Evolutionary conservation across 2,888 invertebrate genomes (phyloP).

Genomic region (Thereva unica): DNA sequence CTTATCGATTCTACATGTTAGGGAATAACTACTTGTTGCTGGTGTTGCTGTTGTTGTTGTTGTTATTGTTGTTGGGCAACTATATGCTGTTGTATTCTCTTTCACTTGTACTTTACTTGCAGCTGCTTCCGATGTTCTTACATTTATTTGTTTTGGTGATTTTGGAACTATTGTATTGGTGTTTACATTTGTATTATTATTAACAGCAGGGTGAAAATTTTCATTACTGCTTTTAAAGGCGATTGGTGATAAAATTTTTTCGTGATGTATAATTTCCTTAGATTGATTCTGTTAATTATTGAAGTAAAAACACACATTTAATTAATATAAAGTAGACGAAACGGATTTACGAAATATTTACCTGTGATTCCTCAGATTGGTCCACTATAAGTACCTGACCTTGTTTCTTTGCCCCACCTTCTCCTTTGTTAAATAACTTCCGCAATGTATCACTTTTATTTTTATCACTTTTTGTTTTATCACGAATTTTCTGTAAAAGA

Average conservation of each 20-base stretch:
- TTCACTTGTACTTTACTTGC: neutral
- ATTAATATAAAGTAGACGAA: neutral
- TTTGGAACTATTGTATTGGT: slow-evolving; percentile 11
- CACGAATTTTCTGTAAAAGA: slow-evolving; percentile 49
- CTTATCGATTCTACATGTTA: slow-evolving; percentile 55
- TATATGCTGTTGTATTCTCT: no score
- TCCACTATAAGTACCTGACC: slow-evolving; percentile 76
- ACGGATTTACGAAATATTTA: slow-evolving; percentile 23
- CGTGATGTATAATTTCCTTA: slow-evolving; percentile 48
- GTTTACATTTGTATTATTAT: slow-evolving; percentile 2
- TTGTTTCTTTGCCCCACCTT: slow-evolving; percentile 72
- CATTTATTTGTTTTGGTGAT: slow-evolving; percentile 27
- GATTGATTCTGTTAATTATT: slow-evolving; percentile 53
- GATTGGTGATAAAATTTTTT: slow-evolving; percentile 47
- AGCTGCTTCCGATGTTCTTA: slow-evolving; percentile 4
- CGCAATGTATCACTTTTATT: slow-evolving; percentile 72
- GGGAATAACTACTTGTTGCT: slow-evolving; percentile 38
- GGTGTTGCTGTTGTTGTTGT: slow-evolving; percentile 44
- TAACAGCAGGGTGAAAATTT: slow-evolving; percentile 16
- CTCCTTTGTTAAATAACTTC: slow-evolving; percentile 72
- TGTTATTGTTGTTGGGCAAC: slow-evolving; percentile 40
- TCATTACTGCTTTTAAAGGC: slow-evolving; percentile 43
- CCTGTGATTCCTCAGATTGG: slow-evolving; percentile 60
- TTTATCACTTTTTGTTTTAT: slow-evolving; percentile 64
- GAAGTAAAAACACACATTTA: no score